Evolutionary conservation across 2,113 vertebrate species (phyloP), one percentile per base, ranked within the genome.

Genomic region (Gadus macrocephalus): DNA sequence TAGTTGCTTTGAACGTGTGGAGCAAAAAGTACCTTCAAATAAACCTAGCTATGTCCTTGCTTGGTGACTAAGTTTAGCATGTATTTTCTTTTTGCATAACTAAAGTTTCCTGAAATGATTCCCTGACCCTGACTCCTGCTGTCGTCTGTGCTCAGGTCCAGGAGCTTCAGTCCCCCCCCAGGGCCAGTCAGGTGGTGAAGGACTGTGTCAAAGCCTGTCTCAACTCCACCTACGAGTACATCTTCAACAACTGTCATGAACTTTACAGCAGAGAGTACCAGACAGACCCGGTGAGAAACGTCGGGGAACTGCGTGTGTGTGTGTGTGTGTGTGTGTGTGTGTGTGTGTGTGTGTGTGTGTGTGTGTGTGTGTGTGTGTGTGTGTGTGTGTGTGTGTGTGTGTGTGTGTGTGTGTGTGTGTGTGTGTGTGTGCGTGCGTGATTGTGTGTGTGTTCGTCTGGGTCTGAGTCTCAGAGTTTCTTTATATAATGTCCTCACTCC

Each of bases 181-280:
- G 97, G 76, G 97, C 97, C 87, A 98, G 97, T 83, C 96, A 98
- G 82, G 97, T 98, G 55, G 97, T 98, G 75, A 98, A 98, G 86
- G 97, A 98, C 69, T 98, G 97, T 2, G 97, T 98, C 69, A 98
- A 98, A 83, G 96, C 96, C 68, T 98, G 96, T 76, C 95, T 98
- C 83, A 98, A 98, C 89, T 98, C 96, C 77, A 98, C 97, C 70
- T 98, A 98, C 0, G 96, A 98, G 86, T 98, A 98, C 87, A 98
- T 98, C 88, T 98, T 98, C 76, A 98, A 98, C 84, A 98, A 98
- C 90, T 98, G 97, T 15, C 96, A 98, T 0, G 97, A 98, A 79
- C 93, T 98, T 3, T 98, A 98, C 83, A 98, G 96, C 66, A 94
- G 96, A 59, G 96, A 98, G 88, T 98, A 98, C 86, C 97, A 98